phyloP scores from a whole-genome alignment of 92 coral and sea anemone genomes.

The Porites evermanni region DNA sequence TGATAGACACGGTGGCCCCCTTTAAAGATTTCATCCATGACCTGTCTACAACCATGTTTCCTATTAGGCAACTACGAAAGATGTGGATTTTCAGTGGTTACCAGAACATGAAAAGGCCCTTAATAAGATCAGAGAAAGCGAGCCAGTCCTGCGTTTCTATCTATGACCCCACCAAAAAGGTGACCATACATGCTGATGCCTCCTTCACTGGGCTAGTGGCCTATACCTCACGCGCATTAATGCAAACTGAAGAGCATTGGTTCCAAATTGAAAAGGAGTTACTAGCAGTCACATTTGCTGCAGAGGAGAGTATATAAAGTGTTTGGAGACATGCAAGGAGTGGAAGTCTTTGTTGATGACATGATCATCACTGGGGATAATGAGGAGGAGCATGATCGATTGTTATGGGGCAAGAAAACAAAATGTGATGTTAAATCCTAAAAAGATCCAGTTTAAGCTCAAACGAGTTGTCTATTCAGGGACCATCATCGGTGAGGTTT shows the following conservation, averaged over 20 bases:
- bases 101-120: neutral
- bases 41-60: neutral
- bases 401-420: constrained; percentile 17
- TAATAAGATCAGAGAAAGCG: neutral
- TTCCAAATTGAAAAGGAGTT: too few relatives aligned
- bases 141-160: neutral
- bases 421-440: constrained; percentile 31
- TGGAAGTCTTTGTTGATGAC: constrained; percentile 52
- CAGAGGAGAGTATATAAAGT: constrained; percentile 56
- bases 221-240: too few relatives aligned
- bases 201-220: too few relatives aligned
- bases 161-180: too few relatives aligned
- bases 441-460: constrained; percentile 24
- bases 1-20: constrained; percentile 3
- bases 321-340: constrained; percentile 59
- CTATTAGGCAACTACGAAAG: neutral
- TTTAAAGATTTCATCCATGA: neutral
- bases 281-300: neutral
- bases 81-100: neutral
- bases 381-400: constrained; percentile 53
- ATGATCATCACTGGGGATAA: constrained; percentile 45
- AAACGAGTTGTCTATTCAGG: constrained; percentile 12
- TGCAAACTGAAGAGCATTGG: too few relatives aligned
- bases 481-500: constrained; percentile 6
- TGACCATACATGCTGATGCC: too few relatives aligned